Evolutionary conservation across 2,113 vertebrate genomes (phyloP).

Genomic region (Chaenogobius annularis): DNA sequence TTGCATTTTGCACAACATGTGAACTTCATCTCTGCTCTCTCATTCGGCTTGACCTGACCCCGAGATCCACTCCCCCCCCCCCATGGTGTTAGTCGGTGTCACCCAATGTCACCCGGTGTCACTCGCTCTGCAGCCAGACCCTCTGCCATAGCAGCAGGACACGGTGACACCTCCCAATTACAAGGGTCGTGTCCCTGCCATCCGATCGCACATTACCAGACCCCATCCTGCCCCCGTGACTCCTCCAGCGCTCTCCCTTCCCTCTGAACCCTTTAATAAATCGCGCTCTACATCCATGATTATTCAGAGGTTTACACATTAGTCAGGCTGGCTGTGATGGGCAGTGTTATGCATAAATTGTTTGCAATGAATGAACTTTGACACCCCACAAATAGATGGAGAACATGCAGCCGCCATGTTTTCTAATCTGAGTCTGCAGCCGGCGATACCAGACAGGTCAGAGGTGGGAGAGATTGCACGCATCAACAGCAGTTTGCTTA

Average conservation of each 20-base stretch:
- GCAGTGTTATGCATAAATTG: conserved; percentile 59
- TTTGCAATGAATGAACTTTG: conserved; percentile 57
- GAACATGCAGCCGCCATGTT: conserved; percentile 49
- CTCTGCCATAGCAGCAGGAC: conserved; percentile 66
- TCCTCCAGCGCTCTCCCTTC: conserved; percentile 39
- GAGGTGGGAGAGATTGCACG: conserved; percentile 38
- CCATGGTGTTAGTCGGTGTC: conserved; percentile 37
- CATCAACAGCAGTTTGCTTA: conserved; percentile 42
- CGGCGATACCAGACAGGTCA: conserved; percentile 36
- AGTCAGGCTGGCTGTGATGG: conserved; percentile 53
- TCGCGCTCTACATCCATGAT: conserved; percentile 41
- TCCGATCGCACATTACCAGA: conserved; percentile 66
- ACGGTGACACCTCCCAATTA: conserved; percentile 66
- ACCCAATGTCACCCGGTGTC: conserved; percentile 44
- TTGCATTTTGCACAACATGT: conserved; percentile 45
- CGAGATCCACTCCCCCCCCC: conserved; percentile 9
- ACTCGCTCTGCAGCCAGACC: conserved; percentile 45
- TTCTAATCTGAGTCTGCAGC: conserved; percentile 38
- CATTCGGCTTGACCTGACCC: conserved; percentile 51
- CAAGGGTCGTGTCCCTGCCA: conserved; percentile 61
- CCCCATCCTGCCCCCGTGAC: conserved; percentile 36
- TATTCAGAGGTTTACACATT: conserved; percentile 55
- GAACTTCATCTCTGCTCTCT: conserved; percentile 45
- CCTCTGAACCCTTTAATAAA: conserved; percentile 29
- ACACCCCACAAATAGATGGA: conserved; percentile 52